Evolutionary conservation across 2,888 invertebrate species (phyloP).

Genomic region (Craniophora ligustri): DNA sequence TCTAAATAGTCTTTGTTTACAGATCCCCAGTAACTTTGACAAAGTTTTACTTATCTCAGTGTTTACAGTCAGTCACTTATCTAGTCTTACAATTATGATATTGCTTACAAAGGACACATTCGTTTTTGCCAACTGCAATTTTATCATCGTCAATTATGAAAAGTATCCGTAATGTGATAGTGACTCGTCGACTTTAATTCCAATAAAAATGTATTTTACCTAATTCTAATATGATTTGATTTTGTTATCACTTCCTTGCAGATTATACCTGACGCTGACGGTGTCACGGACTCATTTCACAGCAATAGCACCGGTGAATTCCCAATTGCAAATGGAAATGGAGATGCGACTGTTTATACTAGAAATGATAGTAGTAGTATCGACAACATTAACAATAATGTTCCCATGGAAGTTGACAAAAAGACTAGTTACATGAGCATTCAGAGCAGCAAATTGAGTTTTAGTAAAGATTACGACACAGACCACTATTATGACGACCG

Average conservation of each 20-base stretch:
- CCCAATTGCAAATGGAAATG: conserved; percentile 57
- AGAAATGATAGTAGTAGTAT: conserved; percentile 10
- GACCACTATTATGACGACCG: conserved; percentile 61
- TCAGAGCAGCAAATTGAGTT: conserved; percentile 67
- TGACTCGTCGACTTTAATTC: conserved; percentile 5
- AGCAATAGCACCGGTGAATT: conserved; percentile 21
- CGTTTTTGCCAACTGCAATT: conserved; percentile 5
- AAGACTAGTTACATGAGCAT: conserved; percentile 73
- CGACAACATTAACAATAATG: conserved; percentile 27
- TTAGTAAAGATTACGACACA: conserved; percentile 69
- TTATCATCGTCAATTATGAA: conserved; percentile 9
- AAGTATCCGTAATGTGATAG: conserved; percentile 14
- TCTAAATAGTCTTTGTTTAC: not conserved
- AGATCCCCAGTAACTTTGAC: no score
- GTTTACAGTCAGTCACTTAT: not conserved
- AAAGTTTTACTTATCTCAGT: no score
- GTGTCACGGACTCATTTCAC: conserved; percentile 38
- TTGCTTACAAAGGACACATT: not conserved
- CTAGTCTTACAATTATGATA: no score
- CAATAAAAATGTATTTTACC: not conserved
- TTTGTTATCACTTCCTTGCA: conserved; percentile 48
- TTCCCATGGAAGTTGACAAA: conserved; percentile 57
- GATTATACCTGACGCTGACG: conserved; percentile 73
- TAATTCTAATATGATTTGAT: conserved; percentile 6
- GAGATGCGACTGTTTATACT: conserved; percentile 41